Percentiles rank a stretch among this genome's conserved stretches.
Conservation (phyloP, 2,888 invertebrate genomes). For the Camponotus fellah region DNA sequence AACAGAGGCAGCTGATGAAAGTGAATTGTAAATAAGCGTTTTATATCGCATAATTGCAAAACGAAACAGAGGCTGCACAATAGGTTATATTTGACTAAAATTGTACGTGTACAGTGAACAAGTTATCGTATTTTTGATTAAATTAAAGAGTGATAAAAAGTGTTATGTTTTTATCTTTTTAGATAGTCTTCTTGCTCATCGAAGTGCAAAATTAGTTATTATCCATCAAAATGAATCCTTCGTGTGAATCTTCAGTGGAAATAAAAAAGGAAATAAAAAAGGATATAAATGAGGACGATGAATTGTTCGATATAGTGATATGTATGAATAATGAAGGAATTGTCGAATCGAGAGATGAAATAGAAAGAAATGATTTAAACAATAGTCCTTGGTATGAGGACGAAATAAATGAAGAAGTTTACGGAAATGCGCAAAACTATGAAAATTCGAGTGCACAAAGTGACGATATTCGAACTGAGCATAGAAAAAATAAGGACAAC, state of each 20-base stretch:
- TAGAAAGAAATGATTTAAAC: background rate
- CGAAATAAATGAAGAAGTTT: background rate
- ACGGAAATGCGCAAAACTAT: background rate
- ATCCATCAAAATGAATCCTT: slow-evolving; percentile 57
- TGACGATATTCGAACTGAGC: slow-evolving; percentile 1
- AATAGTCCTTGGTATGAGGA: background rate
- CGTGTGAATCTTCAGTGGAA: background rate
- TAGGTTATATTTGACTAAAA: slow-evolving; percentile 34
- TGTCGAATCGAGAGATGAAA: slow-evolving; percentile 31
- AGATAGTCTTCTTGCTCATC: background rate
- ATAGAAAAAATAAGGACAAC: slow-evolving; percentile 1
- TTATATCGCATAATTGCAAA: background rate
- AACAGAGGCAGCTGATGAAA: background rate
- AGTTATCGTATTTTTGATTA: background rate
- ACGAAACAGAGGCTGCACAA: background rate
- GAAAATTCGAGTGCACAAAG: background rate
- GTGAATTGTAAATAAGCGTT: background rate
- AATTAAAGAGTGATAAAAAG: background rate
- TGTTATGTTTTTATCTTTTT: background rate
- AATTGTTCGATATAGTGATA: slow-evolving; percentile 75
- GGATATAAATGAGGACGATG: slow-evolving; percentile 70
- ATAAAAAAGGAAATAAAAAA: slow-evolving; percentile 16
- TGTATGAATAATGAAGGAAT: slow-evolving; percentile 63
- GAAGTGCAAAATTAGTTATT: background rate
- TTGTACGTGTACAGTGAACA: background rate